Evolutionary conservation across 2,888 invertebrate species (phyloP), one percentile per base, ranked within the genome.

Genomic region (Plutella xylostella): DNA sequence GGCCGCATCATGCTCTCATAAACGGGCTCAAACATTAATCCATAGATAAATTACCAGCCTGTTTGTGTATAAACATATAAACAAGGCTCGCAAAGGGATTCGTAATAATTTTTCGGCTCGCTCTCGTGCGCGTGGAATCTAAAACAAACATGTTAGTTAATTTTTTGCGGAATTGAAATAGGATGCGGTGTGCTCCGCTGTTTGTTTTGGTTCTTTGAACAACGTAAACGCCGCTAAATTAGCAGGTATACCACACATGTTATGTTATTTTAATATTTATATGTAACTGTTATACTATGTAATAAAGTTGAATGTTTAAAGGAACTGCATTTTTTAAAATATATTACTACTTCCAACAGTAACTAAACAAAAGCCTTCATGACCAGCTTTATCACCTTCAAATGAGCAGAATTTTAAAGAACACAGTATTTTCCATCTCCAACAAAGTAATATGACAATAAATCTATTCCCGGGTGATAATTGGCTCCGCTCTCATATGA

Each of bases 1-100:
- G 72, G 67, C 61, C 55, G 59, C 71, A 69, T 73, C 75, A 73
- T 66, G 70, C 68, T 67, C 68, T 69, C 71, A 75, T 77, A 75
- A 76, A 72, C 70, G 73, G 61, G 72, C 75, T 72, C 65, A 72
- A 75, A 72, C 68, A 69, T 74, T 74, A 62, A 78, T 78, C 76
- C 78, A 56, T 56, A 68, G 70, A 78, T 71, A 78, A 74, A 78
- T 79, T 73, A 75, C 69, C 58, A 55, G 15, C 35, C 62, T 64
- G 44, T 45, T 35, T 42, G 42, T 30, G 43, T 45, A 56, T 59
- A 65, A 69, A 66, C 33, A 15, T 17, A n/a, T 1, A 1, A 14
- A 5, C 1, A 31, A 31, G 3, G 14, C 5, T 7, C 11, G 25
- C 25, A 25, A 25, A 25, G 11, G 5, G 11, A 7, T 25, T 11